A percentile compares a stretch with the other conserved stretches of the same genome.
Evolutionary conservation across 2,888 invertebrate species (phyloP).

Genomic region (Eupithecia dodoneata): DNA sequence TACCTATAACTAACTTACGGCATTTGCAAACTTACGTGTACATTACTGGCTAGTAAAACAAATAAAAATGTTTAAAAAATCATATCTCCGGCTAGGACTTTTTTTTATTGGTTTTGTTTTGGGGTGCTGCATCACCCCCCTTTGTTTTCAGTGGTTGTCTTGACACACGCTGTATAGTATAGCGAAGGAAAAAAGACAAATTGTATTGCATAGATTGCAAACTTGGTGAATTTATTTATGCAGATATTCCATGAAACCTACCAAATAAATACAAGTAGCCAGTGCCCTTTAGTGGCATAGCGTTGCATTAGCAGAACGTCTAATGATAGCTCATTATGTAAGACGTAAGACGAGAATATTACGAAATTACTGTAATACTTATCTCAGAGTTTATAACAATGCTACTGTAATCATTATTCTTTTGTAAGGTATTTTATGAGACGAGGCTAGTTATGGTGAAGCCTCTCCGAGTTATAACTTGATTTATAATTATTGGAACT

Average conservation of each 20-base stretch:
- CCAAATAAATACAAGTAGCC: neutral
- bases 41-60: too few species aligned
- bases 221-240: neutral
- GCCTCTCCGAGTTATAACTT: neutral
- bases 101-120: too few species aligned
- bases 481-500: neutral
- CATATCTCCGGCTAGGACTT: too few species aligned
- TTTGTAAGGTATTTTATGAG: neutral
- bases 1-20: too few species aligned
- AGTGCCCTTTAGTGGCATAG: neutral
- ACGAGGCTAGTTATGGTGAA: neutral
- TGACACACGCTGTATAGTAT: neutral
- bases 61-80: too few species aligned
- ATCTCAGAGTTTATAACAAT: constrained; percentile 16
- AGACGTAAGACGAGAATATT: constrained; percentile 12
- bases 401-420: constrained; percentile 8
- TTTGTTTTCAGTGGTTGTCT: too few species aligned
- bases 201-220: too few species aligned
- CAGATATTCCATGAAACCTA: neutral
- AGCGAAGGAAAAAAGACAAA: neutral
- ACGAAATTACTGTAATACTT: constrained; percentile 16
- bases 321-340: constrained; percentile 12
- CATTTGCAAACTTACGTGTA: too few species aligned
- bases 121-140: too few species aligned
- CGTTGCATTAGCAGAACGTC: neutral